A percentile compares a stretch with the other conserved stretches of the same genome.
Conservation (phyloP, 2,888 invertebrate genomes). For the Ceratothoa steindachneri region DNA sequence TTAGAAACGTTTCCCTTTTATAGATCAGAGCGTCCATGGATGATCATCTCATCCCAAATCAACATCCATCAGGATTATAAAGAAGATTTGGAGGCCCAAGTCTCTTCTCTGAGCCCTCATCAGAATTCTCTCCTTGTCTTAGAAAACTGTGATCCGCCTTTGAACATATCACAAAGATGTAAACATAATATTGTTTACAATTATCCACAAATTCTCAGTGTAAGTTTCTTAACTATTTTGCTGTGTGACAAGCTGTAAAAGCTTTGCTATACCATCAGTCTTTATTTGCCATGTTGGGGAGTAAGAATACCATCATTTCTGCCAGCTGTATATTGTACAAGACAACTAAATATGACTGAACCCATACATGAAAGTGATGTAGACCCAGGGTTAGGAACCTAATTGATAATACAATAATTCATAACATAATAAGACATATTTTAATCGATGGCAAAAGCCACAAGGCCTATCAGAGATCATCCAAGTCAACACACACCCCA, state of each 20-base stretch:
- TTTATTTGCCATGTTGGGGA: too few relatives aligned
- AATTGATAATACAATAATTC: too few relatives aligned
- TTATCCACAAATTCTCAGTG: conserved; percentile 66
- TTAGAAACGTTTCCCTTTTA: background rate
- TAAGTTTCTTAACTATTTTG: conserved; percentile 50
- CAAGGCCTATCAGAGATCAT: too few relatives aligned
- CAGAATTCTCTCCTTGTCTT: background rate
- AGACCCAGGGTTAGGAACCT: too few relatives aligned
- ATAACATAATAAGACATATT: too few relatives aligned
- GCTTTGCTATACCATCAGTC: background rate
- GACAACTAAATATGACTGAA: too few relatives aligned
- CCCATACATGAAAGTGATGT: too few relatives aligned
- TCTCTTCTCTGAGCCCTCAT: conserved; percentile 50
- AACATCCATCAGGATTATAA: conserved; percentile 65
- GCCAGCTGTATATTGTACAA: too few relatives aligned
- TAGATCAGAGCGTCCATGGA: conserved; percentile 56
- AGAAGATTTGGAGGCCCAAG: conserved; percentile 59
- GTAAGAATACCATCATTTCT: too few relatives aligned
- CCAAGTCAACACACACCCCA: too few relatives aligned
- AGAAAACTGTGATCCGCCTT: background rate
- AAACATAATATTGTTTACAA: conserved; percentile 61
- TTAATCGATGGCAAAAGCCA: too few relatives aligned
- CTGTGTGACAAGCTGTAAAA: background rate
- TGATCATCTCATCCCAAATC: conserved; percentile 72
- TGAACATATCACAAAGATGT: conserved; percentile 54